These are phyloP conservation scores for Uropsilus gracilis DNA, from an alignment of 2,113 vertebrate genomes.

Conservation along the genomic window DNA sequence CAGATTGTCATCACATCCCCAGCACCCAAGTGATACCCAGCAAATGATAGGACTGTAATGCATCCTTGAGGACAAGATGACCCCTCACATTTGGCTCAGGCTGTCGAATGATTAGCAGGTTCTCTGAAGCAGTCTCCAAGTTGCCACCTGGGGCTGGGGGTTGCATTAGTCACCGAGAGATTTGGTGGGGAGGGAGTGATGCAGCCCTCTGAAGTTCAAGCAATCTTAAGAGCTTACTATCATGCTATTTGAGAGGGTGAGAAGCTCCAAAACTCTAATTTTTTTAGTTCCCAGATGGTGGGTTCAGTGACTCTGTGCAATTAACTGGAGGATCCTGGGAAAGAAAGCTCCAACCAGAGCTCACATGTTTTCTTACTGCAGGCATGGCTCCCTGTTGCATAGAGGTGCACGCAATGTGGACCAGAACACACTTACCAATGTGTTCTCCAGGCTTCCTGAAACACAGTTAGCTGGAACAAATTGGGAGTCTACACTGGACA, in stretches of 20 bases:
- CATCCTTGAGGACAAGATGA: background rate
- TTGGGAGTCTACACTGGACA: accelerated
- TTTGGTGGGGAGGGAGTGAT: background rate
- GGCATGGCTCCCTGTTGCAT: accelerated
- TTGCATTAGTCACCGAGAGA: background rate
- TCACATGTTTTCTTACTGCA: background rate
- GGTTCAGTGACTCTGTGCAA: background rate
- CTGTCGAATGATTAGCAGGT: too few relatives aligned
- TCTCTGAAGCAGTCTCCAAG: too few relatives aligned
- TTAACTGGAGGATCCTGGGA: background rate
- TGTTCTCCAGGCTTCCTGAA: background rate
- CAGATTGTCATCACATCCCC: background rate
- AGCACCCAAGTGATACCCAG: background rate
- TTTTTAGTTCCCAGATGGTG: background rate
- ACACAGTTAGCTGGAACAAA: background rate
- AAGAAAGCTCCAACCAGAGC: background rate
- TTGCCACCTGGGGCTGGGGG: background rate
- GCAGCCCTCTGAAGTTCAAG: background rate
- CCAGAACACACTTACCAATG: background rate
- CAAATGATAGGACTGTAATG: background rate
- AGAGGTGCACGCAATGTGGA: accelerated
- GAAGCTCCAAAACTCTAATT: background rate
- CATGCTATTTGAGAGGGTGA: background rate
- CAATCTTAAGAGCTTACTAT: background rate
- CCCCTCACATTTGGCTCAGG: background rate